These are phyloP conservation scores for Scaptomyza graminum DNA, from an alignment of 1,140 invertebrate species.

Conservation along the genomic window DNA sequence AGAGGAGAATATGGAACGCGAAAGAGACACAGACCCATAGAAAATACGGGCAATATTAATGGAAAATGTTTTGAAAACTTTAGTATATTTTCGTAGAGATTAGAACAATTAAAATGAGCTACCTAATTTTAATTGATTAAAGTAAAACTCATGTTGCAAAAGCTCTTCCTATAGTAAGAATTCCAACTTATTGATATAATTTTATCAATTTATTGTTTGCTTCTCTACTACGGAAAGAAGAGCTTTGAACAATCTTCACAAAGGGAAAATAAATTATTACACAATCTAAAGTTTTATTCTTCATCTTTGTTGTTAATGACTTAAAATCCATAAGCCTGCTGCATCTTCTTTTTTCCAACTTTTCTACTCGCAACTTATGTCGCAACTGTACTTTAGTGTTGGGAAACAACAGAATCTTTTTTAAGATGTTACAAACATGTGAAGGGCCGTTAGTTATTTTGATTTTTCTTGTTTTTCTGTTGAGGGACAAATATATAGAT, in stretches of 20 bases:
- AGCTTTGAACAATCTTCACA: too few relatives aligned
- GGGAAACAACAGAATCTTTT: conserved; percentile 15
- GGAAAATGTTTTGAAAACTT: neutral
- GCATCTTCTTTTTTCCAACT: neutral
- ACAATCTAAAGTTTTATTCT: neutral
- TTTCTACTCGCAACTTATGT: neutral
- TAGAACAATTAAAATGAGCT: too few relatives aligned
- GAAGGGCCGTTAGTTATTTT: conserved; percentile 33
- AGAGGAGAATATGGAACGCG: neutral
- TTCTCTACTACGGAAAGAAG: too few relatives aligned
- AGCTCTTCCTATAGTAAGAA: too few relatives aligned
- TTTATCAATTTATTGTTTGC: too few relatives aligned
- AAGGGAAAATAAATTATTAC: too few relatives aligned
- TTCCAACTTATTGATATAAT: too few relatives aligned
- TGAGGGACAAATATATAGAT: conserved; percentile 5
- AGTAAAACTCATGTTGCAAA: too few relatives aligned
- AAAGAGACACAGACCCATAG: neutral
- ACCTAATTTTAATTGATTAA: too few relatives aligned
- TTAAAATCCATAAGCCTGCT: neutral
- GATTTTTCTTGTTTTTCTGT: neutral
- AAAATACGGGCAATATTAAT: neutral
- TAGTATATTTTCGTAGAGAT: too few relatives aligned
- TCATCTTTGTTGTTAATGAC: neutral
- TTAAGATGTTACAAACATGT: neutral
- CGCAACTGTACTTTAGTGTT: conserved; percentile 30